phyloP scores from a whole-genome alignment of 2,797 vertebrate species.

The Premnoplex brunnescens region DNA sequence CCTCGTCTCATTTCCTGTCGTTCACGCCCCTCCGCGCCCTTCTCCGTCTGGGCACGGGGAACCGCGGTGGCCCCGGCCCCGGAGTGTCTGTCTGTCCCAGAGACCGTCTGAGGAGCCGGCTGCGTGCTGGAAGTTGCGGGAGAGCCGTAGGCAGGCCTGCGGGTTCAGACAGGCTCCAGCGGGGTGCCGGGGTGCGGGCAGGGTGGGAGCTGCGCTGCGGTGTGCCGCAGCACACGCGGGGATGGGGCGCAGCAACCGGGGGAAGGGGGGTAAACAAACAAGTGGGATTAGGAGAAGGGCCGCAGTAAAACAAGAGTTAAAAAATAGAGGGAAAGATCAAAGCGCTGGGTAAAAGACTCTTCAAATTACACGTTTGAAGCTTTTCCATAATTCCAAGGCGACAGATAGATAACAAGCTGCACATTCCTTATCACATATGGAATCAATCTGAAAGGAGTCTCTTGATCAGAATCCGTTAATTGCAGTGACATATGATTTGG shows the following conservation, averaged over 20 bases:
- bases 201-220: slow-evolving; percentile 12
- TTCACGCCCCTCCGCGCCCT: background rate
- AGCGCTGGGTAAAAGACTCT: slow-evolving; percentile 83
- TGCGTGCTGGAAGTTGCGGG: background rate
- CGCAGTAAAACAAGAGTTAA: slow-evolving; percentile 72
- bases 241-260: slow-evolving; percentile 58
- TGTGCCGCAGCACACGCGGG: slow-evolving; percentile 60
- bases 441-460: slow-evolving; percentile 80
- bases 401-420: slow-evolving; percentile 77
- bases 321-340: slow-evolving; percentile 79
- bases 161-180: background rate
- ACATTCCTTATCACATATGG: slow-evolving; percentile 83
- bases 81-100: no score
- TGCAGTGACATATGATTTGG: slow-evolving; percentile 78
- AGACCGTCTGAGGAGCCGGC: background rate
- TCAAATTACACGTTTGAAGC: slow-evolving; percentile 85
- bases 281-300: background rate
- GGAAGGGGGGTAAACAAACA: slow-evolving; percentile 52
- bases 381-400: slow-evolving; percentile 81
- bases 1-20: background rate
- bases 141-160: background rate
- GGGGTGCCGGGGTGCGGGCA: background rate
- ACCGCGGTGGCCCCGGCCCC: background rate
- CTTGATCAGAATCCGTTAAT: slow-evolving; percentile 83
- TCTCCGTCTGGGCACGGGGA: background rate